Evolutionary conservation across 1,140 invertebrate species (phyloP).

Genomic region (Bombus balteatus): DNA sequence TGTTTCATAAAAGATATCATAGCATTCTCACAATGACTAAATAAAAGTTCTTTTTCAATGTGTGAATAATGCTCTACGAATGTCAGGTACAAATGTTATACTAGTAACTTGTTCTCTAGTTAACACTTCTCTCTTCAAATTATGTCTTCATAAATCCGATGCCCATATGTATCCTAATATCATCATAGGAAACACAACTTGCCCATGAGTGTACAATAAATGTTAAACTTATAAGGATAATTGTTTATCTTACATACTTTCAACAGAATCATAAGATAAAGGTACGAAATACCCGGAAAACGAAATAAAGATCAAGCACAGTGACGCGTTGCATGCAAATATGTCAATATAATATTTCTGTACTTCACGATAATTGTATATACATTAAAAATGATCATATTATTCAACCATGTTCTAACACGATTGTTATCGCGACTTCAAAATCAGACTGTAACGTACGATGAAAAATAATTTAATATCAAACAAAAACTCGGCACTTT

Average conservation of each 20-base stretch:
- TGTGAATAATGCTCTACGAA: constrained; percentile 66
- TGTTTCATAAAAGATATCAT: constrained; percentile 44
- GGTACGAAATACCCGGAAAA: constrained; percentile 49
- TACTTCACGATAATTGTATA: constrained; percentile 19
- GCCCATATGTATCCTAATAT: constrained; percentile 69
- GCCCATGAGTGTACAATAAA: constrained; percentile 62
- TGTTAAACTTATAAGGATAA: constrained; percentile 71
- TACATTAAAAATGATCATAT: constrained; percentile 13
- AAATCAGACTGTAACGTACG: constrained; percentile 14
- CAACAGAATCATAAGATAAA: constrained; percentile 67
- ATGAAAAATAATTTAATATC: constrained; percentile 30
- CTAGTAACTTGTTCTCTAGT: constrained; percentile 61
- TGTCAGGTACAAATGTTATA: constrained; percentile 79
- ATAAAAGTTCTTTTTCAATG: constrained; percentile 45
- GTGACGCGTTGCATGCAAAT: constrained; percentile 68
- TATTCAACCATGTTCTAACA: constrained; percentile 10
- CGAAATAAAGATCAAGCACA: constrained; percentile 63
- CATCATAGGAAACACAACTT: constrained; percentile 74
- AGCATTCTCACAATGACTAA: constrained; percentile 11
- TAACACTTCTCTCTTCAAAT: constrained; percentile 58
- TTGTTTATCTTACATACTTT: constrained; percentile 81
- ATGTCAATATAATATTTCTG: constrained; percentile 24
- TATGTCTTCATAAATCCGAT: constrained; percentile 53
- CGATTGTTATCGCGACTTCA: constrained; percentile 33
- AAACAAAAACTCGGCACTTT: not conserved